Base-by-base conservation (phyloP, 2,888 invertebrate species). In the Meteorus colon region DNA sequence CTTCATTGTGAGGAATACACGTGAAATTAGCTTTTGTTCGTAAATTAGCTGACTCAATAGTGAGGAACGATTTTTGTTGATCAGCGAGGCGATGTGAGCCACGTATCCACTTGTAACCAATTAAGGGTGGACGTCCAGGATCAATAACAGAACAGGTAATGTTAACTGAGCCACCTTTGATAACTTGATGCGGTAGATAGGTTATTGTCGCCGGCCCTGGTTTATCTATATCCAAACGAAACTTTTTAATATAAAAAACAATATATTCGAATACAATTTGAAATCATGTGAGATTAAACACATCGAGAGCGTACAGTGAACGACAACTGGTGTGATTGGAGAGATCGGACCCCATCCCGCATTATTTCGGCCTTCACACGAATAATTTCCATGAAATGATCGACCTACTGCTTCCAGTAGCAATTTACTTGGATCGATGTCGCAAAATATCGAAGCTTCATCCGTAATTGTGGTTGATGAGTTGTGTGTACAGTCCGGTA, bases 361-460 rank as follows among this genome's bases (percentile, higher is more conserved):
- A 16, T 93, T 92, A 90, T 97, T 98, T 89, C 93, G 94, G 19
- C 97, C 98, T 85, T 95, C 94, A 88, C 98, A 98, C 0, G 97
- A 96, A 90, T 97, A 98, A 90, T 97, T 97, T 34, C 97, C 98
- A 84, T 97, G 96, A 90, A 97, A 97, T 74, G 94, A 94, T 87
- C 96, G 94, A 4, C 94, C 95, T n/a, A 97, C 96, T 81, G 94
- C 94, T 84, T 96, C 95, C 37, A 97, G 92, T 45, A 96, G 91
- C 84, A 97, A 91, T 91, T 96, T 95, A 81, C 95, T 96, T 0
- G 96, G 96, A 88, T 97, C 96, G 84, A 96, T 94, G 89, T 95
- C 95, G 87, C 96, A 96, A 86, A 96, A 94, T 16, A 94, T 88
- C 78, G 86, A 84, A 81, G 86, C 83, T 81, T 88, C 89, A 77